Percentiles rank a stretch among this genome's conserved stretches.
Conservation (phyloP, 2,797 vertebrate genomes). For the Decapterus maruadsi region DNA sequence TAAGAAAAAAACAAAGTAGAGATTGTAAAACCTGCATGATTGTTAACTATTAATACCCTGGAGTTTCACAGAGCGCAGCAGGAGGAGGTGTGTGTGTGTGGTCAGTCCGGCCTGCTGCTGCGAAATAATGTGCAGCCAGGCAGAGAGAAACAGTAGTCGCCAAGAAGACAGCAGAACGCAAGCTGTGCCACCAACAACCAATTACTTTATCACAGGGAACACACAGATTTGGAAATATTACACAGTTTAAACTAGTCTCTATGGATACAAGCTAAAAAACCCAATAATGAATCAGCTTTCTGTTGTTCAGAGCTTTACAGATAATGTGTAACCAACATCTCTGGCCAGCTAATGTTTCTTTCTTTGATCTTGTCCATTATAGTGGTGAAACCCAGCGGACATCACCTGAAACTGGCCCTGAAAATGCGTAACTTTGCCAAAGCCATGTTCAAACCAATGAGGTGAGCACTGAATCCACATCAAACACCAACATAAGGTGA, state of each 20-base stretch:
- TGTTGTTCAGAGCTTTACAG: constrained; percentile 9
- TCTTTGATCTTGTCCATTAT: constrained; percentile 8
- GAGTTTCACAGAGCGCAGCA: constrained; percentile 39
- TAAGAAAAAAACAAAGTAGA: constrained; percentile 12
- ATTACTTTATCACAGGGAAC: constrained; percentile 67
- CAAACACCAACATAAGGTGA: neutral
- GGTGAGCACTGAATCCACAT: constrained; percentile 84
- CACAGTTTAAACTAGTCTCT: constrained; percentile 27
- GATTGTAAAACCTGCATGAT: constrained; percentile 41
- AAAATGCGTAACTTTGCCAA: constrained; percentile 94
- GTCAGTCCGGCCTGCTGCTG: constrained; percentile 61
- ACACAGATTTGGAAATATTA: constrained; percentile 30
- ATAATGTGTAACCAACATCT: neutral
- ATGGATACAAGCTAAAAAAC: constrained; percentile 7
- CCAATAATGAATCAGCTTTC: constrained; percentile 25
- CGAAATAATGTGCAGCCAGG: constrained; percentile 59
- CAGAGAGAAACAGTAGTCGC: constrained; percentile 23
- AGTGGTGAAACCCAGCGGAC: constrained; percentile 98
- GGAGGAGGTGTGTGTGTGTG: constrained; percentile 29
- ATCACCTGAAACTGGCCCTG: constrained; percentile 95
- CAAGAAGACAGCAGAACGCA: constrained; percentile 31
- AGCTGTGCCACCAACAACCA: constrained; percentile 53
- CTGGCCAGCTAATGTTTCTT: neutral
- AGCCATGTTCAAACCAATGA: constrained; percentile 99
- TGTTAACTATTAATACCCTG: constrained; percentile 68